phyloP scores from a whole-genome alignment of 1,140 invertebrate species.

The Drosophila mayri region DNA sequence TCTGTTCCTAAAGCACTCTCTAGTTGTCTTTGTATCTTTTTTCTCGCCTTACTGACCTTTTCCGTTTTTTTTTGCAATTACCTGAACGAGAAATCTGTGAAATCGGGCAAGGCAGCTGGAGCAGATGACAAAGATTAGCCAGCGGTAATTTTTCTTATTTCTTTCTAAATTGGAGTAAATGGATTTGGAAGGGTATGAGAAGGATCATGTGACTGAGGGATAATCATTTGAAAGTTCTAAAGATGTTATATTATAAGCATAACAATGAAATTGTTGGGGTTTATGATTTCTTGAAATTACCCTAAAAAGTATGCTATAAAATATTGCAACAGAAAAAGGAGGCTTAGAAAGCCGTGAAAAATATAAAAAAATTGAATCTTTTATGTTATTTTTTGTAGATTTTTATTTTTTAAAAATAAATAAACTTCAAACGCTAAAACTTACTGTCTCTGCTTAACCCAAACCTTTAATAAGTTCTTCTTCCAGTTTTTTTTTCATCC shows the following conservation, averaged over 20 bases:
- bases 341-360: fast-evolving
- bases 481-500: neutral
- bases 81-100: slow-evolving; percentile 63
- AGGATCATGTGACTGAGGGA: neutral
- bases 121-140: slow-evolving; percentile 80
- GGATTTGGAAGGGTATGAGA: slow-evolving; percentile 28
- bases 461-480: neutral
- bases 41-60: slow-evolving; percentile 17
- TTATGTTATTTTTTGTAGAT: neutral
- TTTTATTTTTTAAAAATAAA: neutral
- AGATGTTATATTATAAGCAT: neutral
- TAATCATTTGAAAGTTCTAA: neutral
- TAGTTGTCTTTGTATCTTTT: slow-evolving; percentile 37
- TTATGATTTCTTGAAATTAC: neutral
- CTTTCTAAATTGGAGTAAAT: slow-evolving; percentile 33
- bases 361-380: neutral
- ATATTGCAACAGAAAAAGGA: neutral
- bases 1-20: neutral
- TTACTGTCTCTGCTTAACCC: neutral
- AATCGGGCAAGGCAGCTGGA: slow-evolving; percentile 61
- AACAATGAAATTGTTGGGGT: neutral
- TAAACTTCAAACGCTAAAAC: neutral
- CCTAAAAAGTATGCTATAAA: neutral
- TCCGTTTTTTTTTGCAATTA: slow-evolving; percentile 45
- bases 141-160: slow-evolving; percentile 71